These are phyloP conservation scores for Bombus vancouverensis DNA, from an alignment of 1,140 invertebrate species.

Conservation along the genomic window DNA sequence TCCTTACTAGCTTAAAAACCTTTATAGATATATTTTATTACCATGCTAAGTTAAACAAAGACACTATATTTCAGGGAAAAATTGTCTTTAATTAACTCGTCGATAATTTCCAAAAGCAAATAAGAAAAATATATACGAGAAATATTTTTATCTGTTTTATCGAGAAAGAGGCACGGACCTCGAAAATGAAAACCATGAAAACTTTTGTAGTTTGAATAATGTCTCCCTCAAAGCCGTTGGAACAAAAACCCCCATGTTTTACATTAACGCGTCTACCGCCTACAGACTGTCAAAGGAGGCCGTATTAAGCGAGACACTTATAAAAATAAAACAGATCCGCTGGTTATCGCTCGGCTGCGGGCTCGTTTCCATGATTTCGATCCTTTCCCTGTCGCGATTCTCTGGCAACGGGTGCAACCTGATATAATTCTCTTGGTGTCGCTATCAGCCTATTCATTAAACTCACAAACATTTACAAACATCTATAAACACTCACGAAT, in stretches of 20 bases:
- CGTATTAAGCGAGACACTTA: conserved; percentile 25
- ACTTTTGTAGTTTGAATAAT: neutral
- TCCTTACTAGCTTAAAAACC: neutral
- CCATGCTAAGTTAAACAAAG: neutral
- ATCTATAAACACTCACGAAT: neutral
- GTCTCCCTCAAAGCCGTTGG: neutral
- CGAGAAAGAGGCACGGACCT: neutral
- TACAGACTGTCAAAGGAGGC: neutral
- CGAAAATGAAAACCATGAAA: neutral
- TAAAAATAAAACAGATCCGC: conserved; percentile 33
- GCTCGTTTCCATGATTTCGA: conserved; percentile 28
- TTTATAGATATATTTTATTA: neutral
- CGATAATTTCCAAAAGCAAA: neutral
- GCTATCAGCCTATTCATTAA: conserved; percentile 59
- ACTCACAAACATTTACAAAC: neutral
- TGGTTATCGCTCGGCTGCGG: conserved; percentile 19
- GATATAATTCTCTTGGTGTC: conserved; percentile 53
- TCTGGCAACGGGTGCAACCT: neutral
- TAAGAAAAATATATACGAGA: neutral
- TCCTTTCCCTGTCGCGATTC: conserved; percentile 25
- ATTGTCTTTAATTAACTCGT: neutral
- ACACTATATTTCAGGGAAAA: neutral
- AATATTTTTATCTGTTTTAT: neutral
- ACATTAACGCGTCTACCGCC: neutral
- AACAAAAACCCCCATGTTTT: conserved; percentile 2